Conservation (phyloP, 2,797 vertebrate species). For the Melanotaenia pygmaea region DNA sequence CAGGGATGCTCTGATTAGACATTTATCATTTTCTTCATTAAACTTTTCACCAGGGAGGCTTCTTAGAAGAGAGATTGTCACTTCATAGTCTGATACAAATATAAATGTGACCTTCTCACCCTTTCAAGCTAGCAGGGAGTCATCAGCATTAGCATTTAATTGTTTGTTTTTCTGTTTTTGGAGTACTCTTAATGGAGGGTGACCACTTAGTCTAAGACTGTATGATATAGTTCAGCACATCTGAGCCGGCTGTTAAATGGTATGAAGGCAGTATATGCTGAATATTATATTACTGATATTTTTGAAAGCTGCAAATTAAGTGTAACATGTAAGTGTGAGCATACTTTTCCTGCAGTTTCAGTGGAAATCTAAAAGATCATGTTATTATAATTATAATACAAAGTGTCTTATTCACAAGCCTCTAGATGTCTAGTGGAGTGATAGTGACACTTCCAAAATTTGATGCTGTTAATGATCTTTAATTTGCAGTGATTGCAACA, state of each 20-base stretch:
- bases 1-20: slow-evolving; percentile 34
- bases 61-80: slow-evolving; percentile 5
- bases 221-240: background rate
- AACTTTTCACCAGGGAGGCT: slow-evolving; percentile 13
- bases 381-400: too few relatives aligned
- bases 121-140: slow-evolving; percentile 9
- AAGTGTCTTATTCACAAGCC: too few relatives aligned
- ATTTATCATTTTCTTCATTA: slow-evolving; percentile 36
- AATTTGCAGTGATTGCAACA: too few relatives aligned
- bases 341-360: background rate
- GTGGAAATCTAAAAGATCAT: too few relatives aligned
- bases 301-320: background rate
- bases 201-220: slow-evolving; percentile 3
- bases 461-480: too few relatives aligned
- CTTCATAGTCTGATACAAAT: slow-evolving; percentile 6
- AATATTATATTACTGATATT: slow-evolving; percentile 1
- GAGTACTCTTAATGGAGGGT: background rate
- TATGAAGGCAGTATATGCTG: background rate
- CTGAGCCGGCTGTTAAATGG: background rate
- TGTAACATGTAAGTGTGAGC: background rate
- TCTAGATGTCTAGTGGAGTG: too few relatives aligned
- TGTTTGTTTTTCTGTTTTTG: slow-evolving; percentile 3
- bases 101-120: slow-evolving; percentile 11
- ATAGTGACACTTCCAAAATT: too few relatives aligned
- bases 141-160: background rate